Evolutionary conservation across 1,140 invertebrate species (phyloP).

Genomic region (Hylaeus volcanicus): DNA sequence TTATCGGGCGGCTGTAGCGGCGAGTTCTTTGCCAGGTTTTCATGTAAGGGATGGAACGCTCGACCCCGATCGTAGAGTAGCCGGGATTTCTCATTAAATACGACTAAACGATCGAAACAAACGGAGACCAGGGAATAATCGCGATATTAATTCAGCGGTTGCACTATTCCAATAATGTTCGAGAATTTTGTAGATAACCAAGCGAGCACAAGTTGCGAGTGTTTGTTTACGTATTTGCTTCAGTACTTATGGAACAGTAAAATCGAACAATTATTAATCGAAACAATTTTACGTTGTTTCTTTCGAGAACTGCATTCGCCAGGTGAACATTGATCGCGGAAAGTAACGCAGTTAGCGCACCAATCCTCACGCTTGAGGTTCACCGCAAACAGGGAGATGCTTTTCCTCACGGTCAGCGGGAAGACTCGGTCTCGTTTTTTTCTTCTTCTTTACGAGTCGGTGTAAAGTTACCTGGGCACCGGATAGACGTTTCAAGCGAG

Average conservation of each 20-base stretch:
- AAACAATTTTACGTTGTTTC: too few species aligned
- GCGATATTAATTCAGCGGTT: not conserved
- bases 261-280: too few species aligned
- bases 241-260: too few species aligned
- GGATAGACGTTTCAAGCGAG: conserved; percentile 7
- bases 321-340: too few species aligned
- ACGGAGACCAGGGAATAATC: not conserved
- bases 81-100: conserved; percentile 57
- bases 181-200: too few species aligned
- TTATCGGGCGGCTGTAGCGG: conserved; percentile 13
- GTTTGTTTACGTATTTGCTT: too few species aligned
- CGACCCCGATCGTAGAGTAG: conserved; percentile 21
- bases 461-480: conserved; percentile 48
- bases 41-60: conserved; percentile 11
- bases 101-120: conserved; percentile 52
- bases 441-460: conserved; percentile 11
- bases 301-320: too few species aligned
- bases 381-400: conserved; percentile 18
- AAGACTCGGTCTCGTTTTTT: conserved; percentile 40
- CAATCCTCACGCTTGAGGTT: not conserved
- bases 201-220: too few species aligned
- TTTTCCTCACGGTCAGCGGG: conserved; percentile 37
- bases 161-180: not conserved
- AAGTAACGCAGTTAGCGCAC: too few species aligned
- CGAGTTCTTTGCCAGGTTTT: conserved; percentile 20